These are phyloP conservation scores for Lycopodina hypogea DNA, from an alignment of 37 sponge, comb jelly and placozoan species.

Conservation along the genomic window DNA sequence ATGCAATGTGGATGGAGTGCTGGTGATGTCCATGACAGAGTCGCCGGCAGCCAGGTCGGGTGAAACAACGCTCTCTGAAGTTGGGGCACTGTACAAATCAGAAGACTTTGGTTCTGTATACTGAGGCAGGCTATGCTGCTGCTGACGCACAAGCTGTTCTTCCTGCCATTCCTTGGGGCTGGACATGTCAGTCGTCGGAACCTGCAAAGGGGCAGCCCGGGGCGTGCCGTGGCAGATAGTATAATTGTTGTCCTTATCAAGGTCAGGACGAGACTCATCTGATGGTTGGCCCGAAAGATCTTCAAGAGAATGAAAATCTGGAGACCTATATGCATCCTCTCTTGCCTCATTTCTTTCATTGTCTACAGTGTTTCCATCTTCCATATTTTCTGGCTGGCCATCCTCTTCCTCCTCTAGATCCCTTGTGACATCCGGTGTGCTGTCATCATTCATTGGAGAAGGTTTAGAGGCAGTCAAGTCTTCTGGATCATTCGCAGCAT, in stretches of 20 bases:
- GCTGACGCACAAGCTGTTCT: background rate
- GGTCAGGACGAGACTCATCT: background rate
- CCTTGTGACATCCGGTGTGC: background rate
- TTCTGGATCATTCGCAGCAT: background rate
- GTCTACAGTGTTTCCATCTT: background rate
- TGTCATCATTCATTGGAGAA: background rate
- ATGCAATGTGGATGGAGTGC: background rate
- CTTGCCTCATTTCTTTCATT: too few relatives aligned
- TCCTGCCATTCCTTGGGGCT: slow-evolving; percentile 16
- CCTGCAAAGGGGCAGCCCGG: background rate
- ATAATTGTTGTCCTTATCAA: slow-evolving; percentile 40
- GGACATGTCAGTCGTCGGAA: slow-evolving; percentile 16
- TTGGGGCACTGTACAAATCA: too few relatives aligned
- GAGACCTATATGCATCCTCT: background rate
- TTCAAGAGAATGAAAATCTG: background rate
- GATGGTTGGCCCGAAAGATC: background rate
- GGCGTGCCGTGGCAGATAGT: slow-evolving; percentile 69
- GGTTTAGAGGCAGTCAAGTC: background rate
- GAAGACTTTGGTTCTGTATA: background rate
- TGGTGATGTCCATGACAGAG: background rate
- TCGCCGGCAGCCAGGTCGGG: background rate
- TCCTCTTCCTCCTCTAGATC: slow-evolving; percentile 3
- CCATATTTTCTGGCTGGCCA: background rate
- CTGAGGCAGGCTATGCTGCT: background rate
- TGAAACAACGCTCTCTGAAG: background rate